Conservation (phyloP, 2,113 vertebrate species). For the Coptodon bakossiorum region DNA sequence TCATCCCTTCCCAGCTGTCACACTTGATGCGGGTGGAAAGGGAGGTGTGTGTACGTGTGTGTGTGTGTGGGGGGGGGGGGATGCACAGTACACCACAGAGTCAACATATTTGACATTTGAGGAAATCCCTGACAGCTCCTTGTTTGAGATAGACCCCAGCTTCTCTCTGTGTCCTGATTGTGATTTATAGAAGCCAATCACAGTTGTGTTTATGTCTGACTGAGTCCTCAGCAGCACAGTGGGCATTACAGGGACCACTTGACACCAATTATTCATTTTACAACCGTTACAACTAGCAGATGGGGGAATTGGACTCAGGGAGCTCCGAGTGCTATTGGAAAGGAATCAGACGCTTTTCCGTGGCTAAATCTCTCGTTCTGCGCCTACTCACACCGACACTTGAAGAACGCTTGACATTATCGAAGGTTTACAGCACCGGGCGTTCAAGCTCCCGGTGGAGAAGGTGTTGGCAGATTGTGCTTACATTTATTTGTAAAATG, state of each 20-base stretch:
- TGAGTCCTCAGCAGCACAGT: not conserved
- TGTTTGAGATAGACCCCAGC: not conserved
- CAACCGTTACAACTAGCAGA: constrained; percentile 33
- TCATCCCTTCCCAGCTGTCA: not conserved
- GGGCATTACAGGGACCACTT: constrained; percentile 9
- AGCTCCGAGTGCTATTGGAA: constrained; percentile 25
- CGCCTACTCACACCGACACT: not conserved
- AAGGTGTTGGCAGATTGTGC: not conserved
- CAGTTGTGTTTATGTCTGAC: not conserved
- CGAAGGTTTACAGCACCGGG: constrained; percentile 7
- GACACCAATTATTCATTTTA: constrained; percentile 43
- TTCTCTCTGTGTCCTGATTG: not conserved
- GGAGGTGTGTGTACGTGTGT: not conserved
- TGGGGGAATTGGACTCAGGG: constrained; percentile 23
- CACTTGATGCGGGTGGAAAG: not conserved
- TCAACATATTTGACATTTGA: not conserved
- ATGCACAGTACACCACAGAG: not conserved
- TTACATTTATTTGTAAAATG: not conserved
- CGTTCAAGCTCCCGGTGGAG: not conserved
- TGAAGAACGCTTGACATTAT: constrained; percentile 15
- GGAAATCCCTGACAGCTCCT: not conserved
- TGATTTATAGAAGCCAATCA: not conserved
- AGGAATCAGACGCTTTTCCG: constrained; percentile 33
- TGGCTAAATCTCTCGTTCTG: constrained; percentile 13
- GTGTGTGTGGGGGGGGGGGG: too few species aligned